Percentiles rank a stretch among this genome's conserved stretches.
These are phyloP conservation scores for Connochaetes taurinus DNA, from an alignment of 2,113 vertebrate species.

Conservation along the genomic window DNA sequence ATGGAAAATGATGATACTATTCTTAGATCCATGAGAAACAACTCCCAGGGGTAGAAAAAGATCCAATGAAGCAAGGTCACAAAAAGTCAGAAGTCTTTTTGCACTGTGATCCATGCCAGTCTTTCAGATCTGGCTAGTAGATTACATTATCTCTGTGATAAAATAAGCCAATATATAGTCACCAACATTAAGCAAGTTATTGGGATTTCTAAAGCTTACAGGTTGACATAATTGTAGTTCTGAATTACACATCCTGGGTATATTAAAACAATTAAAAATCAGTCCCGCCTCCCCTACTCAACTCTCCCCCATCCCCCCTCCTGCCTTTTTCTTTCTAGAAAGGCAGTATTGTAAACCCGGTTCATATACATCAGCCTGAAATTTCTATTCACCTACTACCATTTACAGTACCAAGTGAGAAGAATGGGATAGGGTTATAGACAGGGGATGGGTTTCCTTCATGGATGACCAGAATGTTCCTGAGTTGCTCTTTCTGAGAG, in stretches of 20 bases:
- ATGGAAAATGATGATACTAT: background rate
- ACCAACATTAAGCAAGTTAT: background rate
- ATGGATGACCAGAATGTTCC: background rate
- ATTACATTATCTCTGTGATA: background rate
- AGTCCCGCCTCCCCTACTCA: background rate
- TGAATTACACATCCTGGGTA: background rate
- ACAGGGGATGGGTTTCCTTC: background rate
- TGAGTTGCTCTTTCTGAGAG: background rate
- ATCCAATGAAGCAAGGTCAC: background rate
- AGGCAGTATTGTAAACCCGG: background rate
- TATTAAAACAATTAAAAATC: background rate
- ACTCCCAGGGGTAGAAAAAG: background rate
- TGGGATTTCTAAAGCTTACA: background rate
- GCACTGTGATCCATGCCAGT: background rate
- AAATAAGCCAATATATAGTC: background rate
- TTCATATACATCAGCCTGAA: background rate
- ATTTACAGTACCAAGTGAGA: background rate
- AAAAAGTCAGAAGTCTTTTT: background rate
- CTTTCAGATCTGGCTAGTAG: background rate
- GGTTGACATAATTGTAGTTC: background rate
- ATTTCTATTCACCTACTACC: background rate
- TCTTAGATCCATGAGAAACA: background rate
- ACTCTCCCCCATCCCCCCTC: background rate
- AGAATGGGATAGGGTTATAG: background rate
- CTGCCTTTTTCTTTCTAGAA: background rate